Conservation (phyloP, 37 sponge, comb jelly and placozoan species). For the Tethya wilhelma region DNA sequence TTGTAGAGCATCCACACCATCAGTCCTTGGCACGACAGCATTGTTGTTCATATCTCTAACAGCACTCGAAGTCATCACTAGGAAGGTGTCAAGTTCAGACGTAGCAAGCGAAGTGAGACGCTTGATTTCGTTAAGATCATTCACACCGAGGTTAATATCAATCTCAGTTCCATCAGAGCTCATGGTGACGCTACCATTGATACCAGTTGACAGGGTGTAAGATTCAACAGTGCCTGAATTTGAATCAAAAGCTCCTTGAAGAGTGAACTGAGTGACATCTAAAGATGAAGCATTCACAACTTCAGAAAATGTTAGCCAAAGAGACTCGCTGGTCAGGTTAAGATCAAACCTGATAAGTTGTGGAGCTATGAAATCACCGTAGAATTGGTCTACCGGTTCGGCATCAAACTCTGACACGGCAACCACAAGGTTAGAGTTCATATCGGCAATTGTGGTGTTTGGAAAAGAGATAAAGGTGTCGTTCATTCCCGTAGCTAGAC, state of each 20-base stretch:
- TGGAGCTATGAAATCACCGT: constrained; percentile 69
- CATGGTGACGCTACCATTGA: constrained; percentile 30
- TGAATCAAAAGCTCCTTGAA: constrained; percentile 29
- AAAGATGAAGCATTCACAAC: constrained; percentile 78
- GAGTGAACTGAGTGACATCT: constrained; percentile 63
- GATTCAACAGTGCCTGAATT: background rate
- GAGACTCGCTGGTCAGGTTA: constrained; percentile 63
- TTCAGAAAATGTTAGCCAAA: constrained; percentile 85
- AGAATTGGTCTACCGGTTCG: constrained; percentile 44
- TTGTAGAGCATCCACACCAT: constrained; percentile 33
- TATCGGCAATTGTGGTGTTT: constrained; percentile 58
- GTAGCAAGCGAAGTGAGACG: constrained; percentile 59
- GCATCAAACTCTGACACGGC: constrained; percentile 31
- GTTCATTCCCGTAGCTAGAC: constrained; percentile 50
- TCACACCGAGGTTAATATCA: constrained; percentile 56
- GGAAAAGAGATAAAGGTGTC: constrained; percentile 76
- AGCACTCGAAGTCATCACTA: constrained; percentile 40
- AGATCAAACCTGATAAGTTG: constrained; percentile 74
- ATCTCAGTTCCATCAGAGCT: constrained; percentile 37
- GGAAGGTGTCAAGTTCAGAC: constrained; percentile 41
- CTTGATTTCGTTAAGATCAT: constrained; percentile 94
- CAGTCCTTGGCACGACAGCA: constrained; percentile 37
- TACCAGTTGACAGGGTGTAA: constrained; percentile 35
- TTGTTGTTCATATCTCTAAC: constrained; percentile 81
- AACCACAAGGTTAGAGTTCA: constrained; percentile 67